Percentiles rank a stretch among this genome's conserved stretches.
Evolutionary conservation across 1,140 invertebrate species (phyloP).

Genomic region (Megalonaias nervosa): DNA sequence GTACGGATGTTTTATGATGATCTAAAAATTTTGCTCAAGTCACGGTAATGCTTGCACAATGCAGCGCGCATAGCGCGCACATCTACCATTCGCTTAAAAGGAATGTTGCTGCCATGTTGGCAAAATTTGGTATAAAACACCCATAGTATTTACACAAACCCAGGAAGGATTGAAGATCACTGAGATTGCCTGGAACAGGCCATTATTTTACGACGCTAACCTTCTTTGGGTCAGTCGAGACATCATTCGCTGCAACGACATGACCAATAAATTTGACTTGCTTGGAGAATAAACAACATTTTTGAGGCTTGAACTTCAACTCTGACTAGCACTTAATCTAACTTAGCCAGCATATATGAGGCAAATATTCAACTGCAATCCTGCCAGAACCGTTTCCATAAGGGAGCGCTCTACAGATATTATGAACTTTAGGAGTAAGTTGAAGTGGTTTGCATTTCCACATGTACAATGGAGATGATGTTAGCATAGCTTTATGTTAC

Average conservation of each 20-base stretch:
- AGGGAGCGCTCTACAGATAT: too few species aligned
- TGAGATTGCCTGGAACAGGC: background rate
- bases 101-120: too few species aligned
- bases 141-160: background rate
- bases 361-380: slow-evolving; percentile 16
- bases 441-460: too few species aligned
- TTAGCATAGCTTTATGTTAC: too few species aligned
- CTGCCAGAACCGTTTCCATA: slow-evolving; percentile 11
- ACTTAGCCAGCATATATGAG: slow-evolving; percentile 3
- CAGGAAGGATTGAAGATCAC: slow-evolving; percentile 16
- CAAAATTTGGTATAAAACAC: too few species aligned
- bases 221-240: slow-evolving; percentile 11
- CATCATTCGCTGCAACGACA: slow-evolving; percentile 7
- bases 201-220: background rate
- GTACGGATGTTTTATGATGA: too few species aligned
- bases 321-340: slow-evolving; percentile 2
- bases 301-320: slow-evolving; percentile 18
- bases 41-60: too few species aligned
- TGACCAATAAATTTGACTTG: slow-evolving; percentile 16
- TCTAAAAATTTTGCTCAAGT: too few species aligned
- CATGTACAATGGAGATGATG: too few species aligned
- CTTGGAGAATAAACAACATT: slow-evolving; percentile 16
- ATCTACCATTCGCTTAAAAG: too few species aligned
- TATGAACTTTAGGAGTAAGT: too few species aligned
- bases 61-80: too few species aligned